Evolutionary conservation across 2,797 vertebrate genomes (phyloP).

Genomic region (Toxotes lorentzi): DNA sequence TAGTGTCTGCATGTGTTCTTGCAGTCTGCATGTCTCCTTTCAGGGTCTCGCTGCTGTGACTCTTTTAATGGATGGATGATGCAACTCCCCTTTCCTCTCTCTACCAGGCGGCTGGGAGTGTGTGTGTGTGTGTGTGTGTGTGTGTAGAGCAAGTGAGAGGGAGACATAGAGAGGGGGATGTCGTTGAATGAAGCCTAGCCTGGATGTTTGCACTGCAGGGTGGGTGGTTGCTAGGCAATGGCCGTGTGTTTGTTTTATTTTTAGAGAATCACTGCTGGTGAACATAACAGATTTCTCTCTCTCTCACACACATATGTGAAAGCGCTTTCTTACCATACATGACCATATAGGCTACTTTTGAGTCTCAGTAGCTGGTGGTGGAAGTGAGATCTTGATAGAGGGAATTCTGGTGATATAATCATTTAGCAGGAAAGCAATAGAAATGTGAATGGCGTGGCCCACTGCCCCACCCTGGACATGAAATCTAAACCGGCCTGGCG

Average conservation of each 20-base stretch:
- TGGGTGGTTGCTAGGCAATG: conserved; percentile 83
- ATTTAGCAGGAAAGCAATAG: conserved; percentile 30
- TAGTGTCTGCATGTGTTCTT: conserved; percentile 53
- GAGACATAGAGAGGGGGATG: conserved; percentile 69
- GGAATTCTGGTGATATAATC: conserved; percentile 19
- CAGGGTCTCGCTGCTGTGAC: conserved; percentile 69
- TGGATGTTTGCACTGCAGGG: conserved; percentile 83
- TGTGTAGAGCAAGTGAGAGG: conserved; percentile 41
- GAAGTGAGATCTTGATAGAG: background rate
- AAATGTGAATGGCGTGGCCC: conserved; percentile 71
- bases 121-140: conserved; percentile 40
- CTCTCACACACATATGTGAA: conserved; percentile 42
- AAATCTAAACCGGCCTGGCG: conserved; percentile 73
- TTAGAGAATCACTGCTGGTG: conserved; percentile 82
- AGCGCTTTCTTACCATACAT: conserved; percentile 32
- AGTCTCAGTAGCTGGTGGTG: background rate
- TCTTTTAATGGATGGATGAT: conserved; percentile 81
- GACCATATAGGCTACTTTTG: conserved; percentile 10
- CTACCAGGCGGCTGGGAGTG: conserved; percentile 47
- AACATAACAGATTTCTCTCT: conserved; percentile 74
- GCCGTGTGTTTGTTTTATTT: conserved; percentile 87
- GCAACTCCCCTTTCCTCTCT: conserved; percentile 73
- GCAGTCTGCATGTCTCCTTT: conserved; percentile 73
- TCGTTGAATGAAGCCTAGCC: conserved; percentile 83
- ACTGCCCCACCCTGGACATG: conserved; percentile 74